Evolutionary conservation across 2,888 invertebrate species (phyloP), one percentile per base, ranked within the genome.

Genomic region (Epiblema foenella): DNA sequence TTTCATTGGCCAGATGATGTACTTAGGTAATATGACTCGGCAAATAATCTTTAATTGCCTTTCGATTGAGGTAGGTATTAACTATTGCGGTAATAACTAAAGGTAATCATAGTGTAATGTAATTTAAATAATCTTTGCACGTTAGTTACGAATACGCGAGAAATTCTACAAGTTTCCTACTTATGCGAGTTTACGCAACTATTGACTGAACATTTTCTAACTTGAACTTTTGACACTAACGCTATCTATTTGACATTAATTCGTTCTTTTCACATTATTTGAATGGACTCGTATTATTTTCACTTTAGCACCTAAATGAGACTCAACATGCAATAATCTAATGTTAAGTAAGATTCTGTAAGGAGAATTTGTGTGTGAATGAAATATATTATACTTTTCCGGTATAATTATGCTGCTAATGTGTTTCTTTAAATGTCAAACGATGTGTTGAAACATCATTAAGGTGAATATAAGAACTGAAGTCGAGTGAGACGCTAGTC

Each of bases 151-250:
- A 56, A 29, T 37, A 69, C 33, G 59, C 33, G 59, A 62, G 70
- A 56, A 46, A 56, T 49, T 71, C 52, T 29, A 56, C 70, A 37
- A 60, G 66, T 46, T 65, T 54, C 15, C 65, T 54, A 63, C 33
- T n/a, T 66, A 51, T 39, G 62, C n/a, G 17, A n/a, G 52, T 59
- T 70, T 62, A 70, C 70, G 70, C 59, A 70, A 70, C 15, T 52
- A 52, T 46, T 69, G 54, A 56, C 18, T 49, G 66, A 62, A 62
- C 49, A 46, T 60, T 66, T 62, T 67, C 71, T 67, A 46, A 60
- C 56, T 18, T 67, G 71, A 71, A 67, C 71, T 67, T 24, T 49
- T 67, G 71, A 71, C 71, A 62, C 56, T 54, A 56, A 62, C 51
- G 62, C 56, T 62, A 59, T 71, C 67, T 67, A 67, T 60, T 66